Conservation (phyloP, 2,113 vertebrate genomes). For the Vulpes ferrilata region DNA sequence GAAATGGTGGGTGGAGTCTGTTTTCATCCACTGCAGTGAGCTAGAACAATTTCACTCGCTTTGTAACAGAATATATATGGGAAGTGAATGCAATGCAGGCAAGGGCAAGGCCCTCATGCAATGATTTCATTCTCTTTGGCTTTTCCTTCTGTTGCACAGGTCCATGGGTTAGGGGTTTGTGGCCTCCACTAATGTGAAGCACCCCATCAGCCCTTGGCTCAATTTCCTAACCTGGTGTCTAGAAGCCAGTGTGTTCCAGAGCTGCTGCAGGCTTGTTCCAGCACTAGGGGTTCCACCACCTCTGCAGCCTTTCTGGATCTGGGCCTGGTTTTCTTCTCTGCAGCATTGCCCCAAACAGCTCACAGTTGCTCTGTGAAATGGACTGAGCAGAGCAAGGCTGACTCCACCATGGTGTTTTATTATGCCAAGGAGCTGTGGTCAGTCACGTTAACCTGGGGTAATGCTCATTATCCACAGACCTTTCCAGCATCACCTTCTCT, state of each 20-base stretch:
- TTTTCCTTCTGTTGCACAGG: background rate
- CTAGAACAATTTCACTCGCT: slow-evolving; percentile 35
- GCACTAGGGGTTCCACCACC: background rate
- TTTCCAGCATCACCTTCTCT: background rate
- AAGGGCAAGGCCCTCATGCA: background rate
- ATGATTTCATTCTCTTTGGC: background rate
- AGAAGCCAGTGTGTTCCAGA: background rate
- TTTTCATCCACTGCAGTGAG: slow-evolving; percentile 60
- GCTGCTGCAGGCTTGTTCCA: background rate
- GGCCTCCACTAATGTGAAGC: background rate
- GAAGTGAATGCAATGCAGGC: background rate
- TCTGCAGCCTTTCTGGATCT: fast-evolving
- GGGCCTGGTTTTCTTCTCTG: background rate
- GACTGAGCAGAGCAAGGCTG: background rate
- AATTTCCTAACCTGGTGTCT: background rate
- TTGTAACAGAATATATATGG: background rate
- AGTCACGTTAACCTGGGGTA: background rate
- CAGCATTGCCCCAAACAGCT: fast-evolving
- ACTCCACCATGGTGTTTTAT: fast-evolving
- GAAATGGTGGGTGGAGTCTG: slow-evolving; percentile 73
- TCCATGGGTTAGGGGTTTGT: background rate
- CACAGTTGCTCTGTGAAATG: background rate
- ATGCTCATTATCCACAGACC: background rate
- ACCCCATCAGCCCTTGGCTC: too few relatives aligned
- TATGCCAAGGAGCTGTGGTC: background rate